phyloP scores from a whole-genome alignment of 2,113 vertebrate species.

The Aleadryas rufinucha region DNA sequence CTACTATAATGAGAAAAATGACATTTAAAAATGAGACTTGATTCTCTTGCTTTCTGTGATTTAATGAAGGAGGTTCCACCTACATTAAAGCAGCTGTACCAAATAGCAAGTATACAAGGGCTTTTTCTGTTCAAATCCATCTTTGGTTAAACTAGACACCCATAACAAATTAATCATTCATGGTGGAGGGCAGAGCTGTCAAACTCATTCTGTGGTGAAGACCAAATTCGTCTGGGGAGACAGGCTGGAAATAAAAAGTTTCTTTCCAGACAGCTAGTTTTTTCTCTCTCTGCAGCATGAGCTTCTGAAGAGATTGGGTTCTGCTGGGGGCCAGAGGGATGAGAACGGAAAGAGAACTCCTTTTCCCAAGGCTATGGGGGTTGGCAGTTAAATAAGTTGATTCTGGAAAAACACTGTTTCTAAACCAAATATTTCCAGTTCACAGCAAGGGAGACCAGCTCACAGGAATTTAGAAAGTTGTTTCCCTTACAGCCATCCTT shows the following conservation, averaged over 20 bases:
- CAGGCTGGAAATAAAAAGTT: slow-evolving; percentile 44
- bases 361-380: background rate
- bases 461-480: background rate
- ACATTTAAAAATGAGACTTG: slow-evolving; percentile 9
- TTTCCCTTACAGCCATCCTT: background rate
- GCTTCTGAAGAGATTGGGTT: background rate
- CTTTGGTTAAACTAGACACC: slow-evolving; percentile 56
- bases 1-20: background rate
- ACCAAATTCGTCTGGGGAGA: slow-evolving; percentile 37
- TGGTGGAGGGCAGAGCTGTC: slow-evolving; percentile 53
- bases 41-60: background rate
- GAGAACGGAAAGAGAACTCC: background rate
- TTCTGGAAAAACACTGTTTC: background rate
- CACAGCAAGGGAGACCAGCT: background rate
- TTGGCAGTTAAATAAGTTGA: background rate
- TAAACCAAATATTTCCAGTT: slow-evolving; percentile 12
- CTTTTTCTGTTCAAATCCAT: slow-evolving; percentile 50
- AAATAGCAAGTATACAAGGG: slow-evolving; percentile 16
- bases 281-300: background rate
- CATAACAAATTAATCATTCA: slow-evolving; percentile 62
- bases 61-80: slow-evolving; percentile 30
- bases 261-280: slow-evolving; percentile 20
- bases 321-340: background rate
- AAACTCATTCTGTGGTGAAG: slow-evolving; percentile 55
- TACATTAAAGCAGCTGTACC: slow-evolving; percentile 37